These are phyloP conservation scores for Pachycephala philippinensis DNA, from an alignment of 2,113 vertebrate species.

Conservation along the genomic window DNA sequence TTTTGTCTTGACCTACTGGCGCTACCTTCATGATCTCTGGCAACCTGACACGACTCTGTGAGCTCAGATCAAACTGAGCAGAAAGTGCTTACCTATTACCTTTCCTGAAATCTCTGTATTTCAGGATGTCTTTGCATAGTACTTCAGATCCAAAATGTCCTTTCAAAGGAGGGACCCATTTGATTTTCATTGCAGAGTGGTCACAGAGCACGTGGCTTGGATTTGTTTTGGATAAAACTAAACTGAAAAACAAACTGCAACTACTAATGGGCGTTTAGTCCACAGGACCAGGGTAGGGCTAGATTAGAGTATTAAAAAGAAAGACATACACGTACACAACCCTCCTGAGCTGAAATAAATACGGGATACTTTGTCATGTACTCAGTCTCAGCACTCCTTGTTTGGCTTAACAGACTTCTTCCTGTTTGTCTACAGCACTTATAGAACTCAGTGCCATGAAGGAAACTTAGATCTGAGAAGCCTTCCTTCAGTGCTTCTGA, in stretches of 20 bases:
- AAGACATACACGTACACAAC: rapidly evolving
- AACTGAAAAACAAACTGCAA: background rate
- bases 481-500: background rate
- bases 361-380: rapidly evolving
- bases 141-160: background rate
- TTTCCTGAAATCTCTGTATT: background rate
- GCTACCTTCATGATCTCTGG: background rate
- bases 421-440: background rate
- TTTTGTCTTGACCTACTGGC: background rate
- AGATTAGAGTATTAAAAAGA: background rate
- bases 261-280: background rate
- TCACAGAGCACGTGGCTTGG: background rate
- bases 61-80: background rate
- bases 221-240: background rate
- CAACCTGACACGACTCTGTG: background rate
- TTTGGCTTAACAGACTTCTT: background rate
- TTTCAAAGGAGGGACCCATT: background rate
- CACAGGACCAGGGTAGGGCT: background rate
- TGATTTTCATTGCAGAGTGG: background rate
- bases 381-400: background rate
- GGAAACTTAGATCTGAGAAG: background rate
- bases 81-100: background rate
- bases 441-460: rapidly evolving
- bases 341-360: background rate
- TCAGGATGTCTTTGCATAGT: background rate